Evolutionary conservation across 2,113 vertebrate species (phyloP).

Genomic region (Choloepus hoffmanni): DNA sequence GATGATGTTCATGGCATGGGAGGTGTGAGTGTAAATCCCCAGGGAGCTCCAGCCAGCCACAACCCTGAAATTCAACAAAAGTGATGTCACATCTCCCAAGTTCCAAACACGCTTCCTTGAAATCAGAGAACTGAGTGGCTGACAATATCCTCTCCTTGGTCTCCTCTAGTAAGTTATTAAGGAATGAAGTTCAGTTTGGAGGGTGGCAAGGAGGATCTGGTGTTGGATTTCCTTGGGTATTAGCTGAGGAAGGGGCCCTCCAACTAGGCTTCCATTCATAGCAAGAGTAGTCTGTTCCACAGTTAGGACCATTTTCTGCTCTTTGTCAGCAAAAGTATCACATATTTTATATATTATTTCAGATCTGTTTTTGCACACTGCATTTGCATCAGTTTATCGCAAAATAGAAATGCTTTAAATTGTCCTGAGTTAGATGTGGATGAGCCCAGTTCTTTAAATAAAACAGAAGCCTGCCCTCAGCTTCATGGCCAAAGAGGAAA

Average conservation of each 20-base stretch:
- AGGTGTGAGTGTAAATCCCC: slow-evolving; percentile 91
- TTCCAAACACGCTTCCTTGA: slow-evolving; percentile 92
- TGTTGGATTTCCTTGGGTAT: slow-evolving; percentile 80
- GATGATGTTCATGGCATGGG: slow-evolving; percentile 93
- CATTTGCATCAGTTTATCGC: slow-evolving; percentile 85
- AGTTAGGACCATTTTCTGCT: slow-evolving; percentile 91
- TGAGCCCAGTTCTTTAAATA: background rate
- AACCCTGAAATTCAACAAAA: slow-evolving; percentile 94
- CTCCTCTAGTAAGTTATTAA: slow-evolving; percentile 92
- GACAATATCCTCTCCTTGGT: slow-evolving; percentile 94
- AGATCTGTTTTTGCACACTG: slow-evolving; percentile 93
- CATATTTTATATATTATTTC: slow-evolving; percentile 89
- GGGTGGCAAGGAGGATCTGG: slow-evolving; percentile 88
- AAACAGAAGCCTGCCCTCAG: background rate
- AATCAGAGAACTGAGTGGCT: slow-evolving; percentile 93
- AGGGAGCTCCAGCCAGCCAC: slow-evolving; percentile 86
- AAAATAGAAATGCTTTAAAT: slow-evolving; percentile 18
- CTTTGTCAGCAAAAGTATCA: slow-evolving; percentile 91
- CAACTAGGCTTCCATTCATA: slow-evolving; percentile 85
- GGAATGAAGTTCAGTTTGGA: slow-evolving; percentile 93
- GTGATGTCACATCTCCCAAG: slow-evolving; percentile 91
- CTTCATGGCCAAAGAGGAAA: background rate
- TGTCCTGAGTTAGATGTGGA: background rate
- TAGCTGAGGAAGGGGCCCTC: slow-evolving; percentile 82
- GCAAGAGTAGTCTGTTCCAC: slow-evolving; percentile 84